phyloP scores from a whole-genome alignment of 30 jellyfish, hydroid and myxozoan species.

The Aurelia sp. region DNA sequence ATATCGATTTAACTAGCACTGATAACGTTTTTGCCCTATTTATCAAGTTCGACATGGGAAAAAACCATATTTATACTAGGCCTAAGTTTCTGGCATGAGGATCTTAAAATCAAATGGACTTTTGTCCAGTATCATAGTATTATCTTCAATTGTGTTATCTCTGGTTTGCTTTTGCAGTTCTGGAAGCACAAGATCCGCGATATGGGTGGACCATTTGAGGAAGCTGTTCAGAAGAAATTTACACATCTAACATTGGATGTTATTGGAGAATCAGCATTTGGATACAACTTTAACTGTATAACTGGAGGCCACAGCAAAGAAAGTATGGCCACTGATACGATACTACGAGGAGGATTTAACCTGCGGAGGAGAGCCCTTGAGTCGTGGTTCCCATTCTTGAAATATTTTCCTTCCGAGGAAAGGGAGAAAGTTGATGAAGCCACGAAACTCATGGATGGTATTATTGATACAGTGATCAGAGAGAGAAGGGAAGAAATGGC shows the following conservation, averaged over 20 bases:
- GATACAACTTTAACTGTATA: conserved; percentile 23
- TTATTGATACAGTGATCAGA: conserved; percentile 10
- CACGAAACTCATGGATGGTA: neutral
- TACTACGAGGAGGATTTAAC: conserved; percentile 21
- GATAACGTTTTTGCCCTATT: too few species aligned
- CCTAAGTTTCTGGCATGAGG: too few species aligned
- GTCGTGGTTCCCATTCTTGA: conserved; percentile 13
- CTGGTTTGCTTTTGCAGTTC: neutral
- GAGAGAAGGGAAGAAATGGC: conserved; percentile 8
- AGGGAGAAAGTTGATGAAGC: conserved; percentile 14
- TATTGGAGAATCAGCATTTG: conserved; percentile 48
- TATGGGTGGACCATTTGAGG: conserved; percentile 1
- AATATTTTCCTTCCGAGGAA: conserved; percentile 5
- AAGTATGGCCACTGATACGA: conserved; percentile 40
- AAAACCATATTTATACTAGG: too few species aligned
- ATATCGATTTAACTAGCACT: too few species aligned
- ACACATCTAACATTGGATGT: conserved; percentile 37
- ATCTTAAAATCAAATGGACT: too few species aligned
- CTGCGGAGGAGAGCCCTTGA: conserved; percentile 19
- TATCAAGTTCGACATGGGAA: too few species aligned
- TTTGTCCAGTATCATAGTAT: too few species aligned
- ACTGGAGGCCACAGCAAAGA: conserved; percentile 18
- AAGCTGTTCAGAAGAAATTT: conserved; percentile 1
- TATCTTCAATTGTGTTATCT: too few species aligned
- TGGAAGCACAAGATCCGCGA: conserved; percentile 13